Evolutionary conservation across 2,113 vertebrate species (phyloP).

Genomic region (Ranitomeya imitator): DNA sequence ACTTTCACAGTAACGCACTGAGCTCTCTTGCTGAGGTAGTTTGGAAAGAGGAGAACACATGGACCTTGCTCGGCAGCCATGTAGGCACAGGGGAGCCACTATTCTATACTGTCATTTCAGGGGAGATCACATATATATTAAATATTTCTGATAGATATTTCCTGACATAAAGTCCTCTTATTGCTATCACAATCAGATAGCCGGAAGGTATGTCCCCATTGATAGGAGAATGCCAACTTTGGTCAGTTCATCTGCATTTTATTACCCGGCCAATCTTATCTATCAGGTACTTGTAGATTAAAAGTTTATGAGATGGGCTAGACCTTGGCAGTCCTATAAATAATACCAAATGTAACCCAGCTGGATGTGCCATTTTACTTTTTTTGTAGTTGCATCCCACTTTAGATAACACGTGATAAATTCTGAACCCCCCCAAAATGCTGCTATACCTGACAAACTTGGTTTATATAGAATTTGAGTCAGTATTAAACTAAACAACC

Average conservation of each 20-base stretch:
- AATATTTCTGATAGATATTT: background rate
- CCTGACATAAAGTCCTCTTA: background rate
- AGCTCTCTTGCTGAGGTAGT: conserved; percentile 49
- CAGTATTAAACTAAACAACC: conserved; percentile 18
- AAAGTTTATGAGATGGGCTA: background rate
- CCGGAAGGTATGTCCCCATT: background rate
- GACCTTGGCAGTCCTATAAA: background rate
- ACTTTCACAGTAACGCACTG: conserved; percentile 43
- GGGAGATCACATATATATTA: background rate
- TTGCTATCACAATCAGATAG: conserved; percentile 10
- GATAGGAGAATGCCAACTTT: background rate
- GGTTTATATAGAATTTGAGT: background rate
- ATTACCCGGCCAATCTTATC: conserved; percentile 24
- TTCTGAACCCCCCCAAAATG: no score
- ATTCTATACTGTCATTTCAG: background rate
- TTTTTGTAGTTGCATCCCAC: background rate
- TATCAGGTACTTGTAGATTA: background rate
- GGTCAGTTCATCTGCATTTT: conserved; percentile 13
- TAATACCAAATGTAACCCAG: background rate
- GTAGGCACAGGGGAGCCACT: background rate
- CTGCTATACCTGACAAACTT: background rate
- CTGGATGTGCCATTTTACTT: background rate
- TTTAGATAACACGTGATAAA: background rate
- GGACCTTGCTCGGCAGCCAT: no score
- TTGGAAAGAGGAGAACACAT: conserved; percentile 52